Conservation (phyloP, 2,888 invertebrate species). For the Cantharis flavilabris region DNA sequence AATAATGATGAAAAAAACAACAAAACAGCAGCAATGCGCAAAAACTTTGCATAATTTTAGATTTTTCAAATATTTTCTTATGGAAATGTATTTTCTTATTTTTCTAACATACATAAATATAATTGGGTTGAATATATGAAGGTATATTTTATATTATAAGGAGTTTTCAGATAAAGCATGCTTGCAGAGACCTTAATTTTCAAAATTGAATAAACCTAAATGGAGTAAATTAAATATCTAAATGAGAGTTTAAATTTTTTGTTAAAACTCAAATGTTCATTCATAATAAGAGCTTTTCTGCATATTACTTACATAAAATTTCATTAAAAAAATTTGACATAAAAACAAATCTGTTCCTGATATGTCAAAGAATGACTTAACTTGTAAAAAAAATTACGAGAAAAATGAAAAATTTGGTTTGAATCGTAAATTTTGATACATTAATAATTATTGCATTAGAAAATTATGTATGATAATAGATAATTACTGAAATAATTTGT, state of each 20-base stretch:
- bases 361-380: too few relatives aligned
- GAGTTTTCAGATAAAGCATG: not conserved
- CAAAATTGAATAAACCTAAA: not conserved
- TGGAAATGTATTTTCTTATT: not conserved
- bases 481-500: constrained; percentile 4
- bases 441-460: not conserved
- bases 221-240: not conserved
- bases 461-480: not conserved
- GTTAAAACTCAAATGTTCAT: too few relatives aligned
- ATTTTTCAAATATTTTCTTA: not conserved
- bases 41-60: not conserved
- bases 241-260: too few relatives aligned
- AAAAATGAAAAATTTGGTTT: not conserved
- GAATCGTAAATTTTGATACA: not conserved
- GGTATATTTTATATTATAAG: not conserved
- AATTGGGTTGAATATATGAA: not conserved
- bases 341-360: not conserved
- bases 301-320: not conserved
- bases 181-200: not conserved
- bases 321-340: not conserved
- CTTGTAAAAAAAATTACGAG: not conserved
- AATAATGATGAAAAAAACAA: not conserved
- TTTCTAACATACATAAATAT: not conserved
- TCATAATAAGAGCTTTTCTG: not conserved
- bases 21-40: not conserved